Conservation (phyloP, 2,888 invertebrate genomes). For the Heliconius ethilla region DNA sequence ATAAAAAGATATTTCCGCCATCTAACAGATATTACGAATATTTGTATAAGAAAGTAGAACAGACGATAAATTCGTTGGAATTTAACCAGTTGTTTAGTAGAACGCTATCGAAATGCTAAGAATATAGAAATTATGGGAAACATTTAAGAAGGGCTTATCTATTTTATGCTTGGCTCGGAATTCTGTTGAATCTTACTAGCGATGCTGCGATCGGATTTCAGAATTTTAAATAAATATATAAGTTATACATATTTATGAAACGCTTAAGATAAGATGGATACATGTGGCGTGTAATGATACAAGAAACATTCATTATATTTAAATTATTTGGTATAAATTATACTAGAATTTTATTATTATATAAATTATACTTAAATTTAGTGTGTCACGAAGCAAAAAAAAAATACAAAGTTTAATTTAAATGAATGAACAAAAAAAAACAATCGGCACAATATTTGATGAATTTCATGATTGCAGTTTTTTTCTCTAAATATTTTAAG, state of each 20-base stretch:
- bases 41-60: slow-evolving; percentile 13
- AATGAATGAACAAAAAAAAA: too few relatives aligned
- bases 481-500: too few relatives aligned
- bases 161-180: slow-evolving; percentile 60
- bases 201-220: slow-evolving; percentile 47
- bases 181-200: slow-evolving; percentile 56
- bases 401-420: too few relatives aligned
- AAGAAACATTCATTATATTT: background rate
- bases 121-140: slow-evolving; percentile 31
- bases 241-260: slow-evolving; percentile 21
- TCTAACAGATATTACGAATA: background rate
- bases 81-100: slow-evolving; percentile 11
- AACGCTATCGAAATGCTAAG: slow-evolving; percentile 16
- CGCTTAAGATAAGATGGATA: slow-evolving; percentile 27
- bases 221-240: slow-evolving; percentile 29
- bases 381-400: too few relatives aligned
- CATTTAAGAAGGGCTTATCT: slow-evolving; percentile 56
- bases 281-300: slow-evolving; percentile 5
- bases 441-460: too few relatives aligned
- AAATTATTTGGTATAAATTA: background rate
- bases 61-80: too few relatives aligned
- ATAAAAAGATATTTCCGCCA: slow-evolving; percentile 1
- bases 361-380: background rate
- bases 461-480: too few relatives aligned
- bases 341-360: too few relatives aligned